These are phyloP conservation scores for Heliocidaris erythrogramma DNA, from an alignment of 35 echinoderm and acorn worm species.

Conservation along the genomic window DNA sequence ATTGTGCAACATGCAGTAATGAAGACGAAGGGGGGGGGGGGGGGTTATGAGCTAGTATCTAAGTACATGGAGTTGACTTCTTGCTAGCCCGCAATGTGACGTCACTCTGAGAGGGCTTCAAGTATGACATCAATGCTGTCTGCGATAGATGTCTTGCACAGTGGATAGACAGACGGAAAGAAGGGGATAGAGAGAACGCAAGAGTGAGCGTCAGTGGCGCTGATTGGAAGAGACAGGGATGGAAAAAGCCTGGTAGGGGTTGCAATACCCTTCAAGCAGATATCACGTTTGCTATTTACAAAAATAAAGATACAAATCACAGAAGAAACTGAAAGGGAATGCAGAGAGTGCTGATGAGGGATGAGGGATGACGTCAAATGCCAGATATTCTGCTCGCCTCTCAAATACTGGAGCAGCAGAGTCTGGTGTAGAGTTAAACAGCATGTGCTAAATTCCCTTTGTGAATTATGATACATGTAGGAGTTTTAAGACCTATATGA, in stretches of 20 bases:
- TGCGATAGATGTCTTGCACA: background rate
- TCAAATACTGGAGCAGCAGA: background rate
- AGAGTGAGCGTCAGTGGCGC: background rate
- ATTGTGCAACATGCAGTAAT: background rate
- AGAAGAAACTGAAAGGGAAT: background rate
- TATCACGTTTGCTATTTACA: background rate
- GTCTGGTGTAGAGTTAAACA: background rate
- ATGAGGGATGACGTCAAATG: slow-evolving; percentile 30
- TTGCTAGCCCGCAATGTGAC: background rate
- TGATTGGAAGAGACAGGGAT: background rate
- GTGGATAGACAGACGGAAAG: background rate
- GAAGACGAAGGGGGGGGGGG: background rate
- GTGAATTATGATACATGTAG: background rate
- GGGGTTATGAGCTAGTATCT: background rate
- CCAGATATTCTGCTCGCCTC: background rate
- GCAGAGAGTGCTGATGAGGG: background rate
- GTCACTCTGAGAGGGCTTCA: background rate
- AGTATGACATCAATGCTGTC: slow-evolving; percentile 23
- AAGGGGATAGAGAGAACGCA: background rate
- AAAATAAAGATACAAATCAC: background rate
- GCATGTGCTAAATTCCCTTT: background rate
- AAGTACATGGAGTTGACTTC: background rate
- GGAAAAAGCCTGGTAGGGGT: background rate
- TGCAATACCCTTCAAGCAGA: background rate
- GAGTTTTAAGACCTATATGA: background rate